Conservation (phyloP, 2,113 vertebrate species). For the Chrysemys picta region DNA sequence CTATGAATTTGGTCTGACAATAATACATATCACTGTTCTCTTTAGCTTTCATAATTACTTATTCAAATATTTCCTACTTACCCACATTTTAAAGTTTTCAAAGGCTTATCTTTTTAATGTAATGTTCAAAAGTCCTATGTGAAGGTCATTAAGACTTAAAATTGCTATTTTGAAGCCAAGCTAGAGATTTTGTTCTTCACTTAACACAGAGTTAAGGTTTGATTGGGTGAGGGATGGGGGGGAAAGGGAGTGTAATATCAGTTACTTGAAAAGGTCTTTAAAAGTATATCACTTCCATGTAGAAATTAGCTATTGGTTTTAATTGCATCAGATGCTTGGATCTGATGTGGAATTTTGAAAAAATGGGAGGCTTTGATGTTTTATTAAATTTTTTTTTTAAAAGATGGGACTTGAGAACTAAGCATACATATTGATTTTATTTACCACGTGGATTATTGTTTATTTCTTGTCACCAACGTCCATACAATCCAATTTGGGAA, state of each 20-base stretch:
- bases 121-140: conserved; percentile 70
- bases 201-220: conserved; percentile 44
- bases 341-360: conserved; percentile 78
- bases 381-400: conserved; percentile 80
- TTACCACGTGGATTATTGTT: conserved; percentile 59
- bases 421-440: conserved; percentile 72
- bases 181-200: conserved; percentile 71
- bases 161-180: conserved; percentile 75
- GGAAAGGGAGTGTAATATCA: not conserved
- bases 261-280: conserved; percentile 71
- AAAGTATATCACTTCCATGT: conserved; percentile 70
- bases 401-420: conserved; percentile 73
- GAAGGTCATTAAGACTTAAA: conserved; percentile 77
- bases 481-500: conserved; percentile 51
- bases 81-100: conserved; percentile 69
- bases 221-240: conserved; percentile 17
- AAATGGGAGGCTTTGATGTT: conserved; percentile 78
- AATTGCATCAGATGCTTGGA: conserved; percentile 75
- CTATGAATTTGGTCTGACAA: conserved; percentile 13
- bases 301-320: conserved; percentile 80
- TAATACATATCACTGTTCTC: conserved; percentile 49
- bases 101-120: conserved; percentile 77
- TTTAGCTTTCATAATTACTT: conserved; percentile 56
- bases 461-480: conserved; percentile 55
- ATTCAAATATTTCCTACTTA: conserved; percentile 76